Percentiles rank a stretch among this genome's conserved stretches.
phyloP scores from a whole-genome alignment of 2,797 vertebrate species.

The Acanthurus lineatus region DNA sequence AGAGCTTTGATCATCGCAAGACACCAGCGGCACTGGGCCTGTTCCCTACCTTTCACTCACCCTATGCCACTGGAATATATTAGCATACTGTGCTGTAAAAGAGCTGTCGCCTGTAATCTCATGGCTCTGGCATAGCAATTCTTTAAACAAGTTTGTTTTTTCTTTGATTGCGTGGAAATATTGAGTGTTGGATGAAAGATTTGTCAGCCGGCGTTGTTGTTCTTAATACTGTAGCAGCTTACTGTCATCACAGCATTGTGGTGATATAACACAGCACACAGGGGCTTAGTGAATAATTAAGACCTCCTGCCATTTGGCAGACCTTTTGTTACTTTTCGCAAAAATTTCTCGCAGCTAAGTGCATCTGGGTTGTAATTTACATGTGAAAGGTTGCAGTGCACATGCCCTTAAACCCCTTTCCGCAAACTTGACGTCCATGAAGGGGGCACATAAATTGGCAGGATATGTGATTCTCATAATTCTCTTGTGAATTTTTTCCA shows the following conservation, averaged over 20 bases:
- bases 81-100: slow-evolving; percentile 67
- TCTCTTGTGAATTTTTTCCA: slow-evolving; percentile 13
- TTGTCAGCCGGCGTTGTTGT: slow-evolving; percentile 42
- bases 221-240: slow-evolving; percentile 45
- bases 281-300: slow-evolving; percentile 50
- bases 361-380: slow-evolving; percentile 32
- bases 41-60: slow-evolving; percentile 69
- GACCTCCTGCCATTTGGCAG: slow-evolving; percentile 35
- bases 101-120: slow-evolving; percentile 56
- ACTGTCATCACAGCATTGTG: slow-evolving; percentile 49
- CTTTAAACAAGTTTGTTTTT: slow-evolving; percentile 60
- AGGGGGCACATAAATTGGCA: slow-evolving; percentile 35
- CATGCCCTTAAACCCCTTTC: slow-evolving; percentile 25
- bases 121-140: slow-evolving; percentile 57
- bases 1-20: slow-evolving; percentile 78
- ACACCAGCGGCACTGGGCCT: slow-evolving; percentile 67
- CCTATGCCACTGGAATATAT: slow-evolving; percentile 65
- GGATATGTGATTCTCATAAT: slow-evolving; percentile 32
- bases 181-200: slow-evolving; percentile 45
- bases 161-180: slow-evolving; percentile 40
- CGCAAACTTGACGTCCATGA: slow-evolving; percentile 31
- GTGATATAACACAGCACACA: slow-evolving; percentile 18
- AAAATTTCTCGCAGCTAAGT: slow-evolving; percentile 28
- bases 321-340: slow-evolving; percentile 45
- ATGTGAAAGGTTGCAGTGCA: slow-evolving; percentile 39